Base-by-base conservation (phyloP, 2,113 vertebrate species). In the Thermophis baileyi region DNA sequence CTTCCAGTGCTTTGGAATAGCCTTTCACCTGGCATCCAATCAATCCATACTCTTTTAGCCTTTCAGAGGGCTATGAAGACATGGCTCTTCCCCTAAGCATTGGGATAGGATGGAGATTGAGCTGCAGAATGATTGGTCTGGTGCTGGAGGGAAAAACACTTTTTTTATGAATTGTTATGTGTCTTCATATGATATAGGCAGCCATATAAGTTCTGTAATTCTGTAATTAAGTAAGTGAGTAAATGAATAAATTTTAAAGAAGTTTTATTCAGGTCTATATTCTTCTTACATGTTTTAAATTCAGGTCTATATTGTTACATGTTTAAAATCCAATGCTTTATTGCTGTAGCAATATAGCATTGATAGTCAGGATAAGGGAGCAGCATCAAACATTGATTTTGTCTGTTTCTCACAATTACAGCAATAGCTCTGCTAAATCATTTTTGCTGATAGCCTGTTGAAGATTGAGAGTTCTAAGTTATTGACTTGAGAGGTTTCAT, bases 381-480 rank as follows among this genome's bases (percentile, higher is more conserved):
- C 94, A 94, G 92, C 95, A 96, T 96, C 95, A 93, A 96, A 96
- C 93, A 97, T 93, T 95, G 95, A 96, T 97, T 97, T 96, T 96
- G 85, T 94, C 81, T 53, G 91, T 97, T 96, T 97, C 96, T 97
- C 96, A 94, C 96, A 95, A 97, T 97, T 97, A 95, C 93, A 96
- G 96, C 94, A 94, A 96, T 94, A 97, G 95, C 95, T 97, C 96
- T 96, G 96, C 94, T 97, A 96, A 97, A 96, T 97, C 96, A 95
- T 94, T 96, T 87, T 49, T 89, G 49, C 94, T 95, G 92, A 95
- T 93, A 91, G n/a, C 91, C 85, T 95, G 10, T 93, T 63, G 85
- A 93, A 96, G 92, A 94, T 94, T 96, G 95, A 94, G 46, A 90
- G 90, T 88, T 93, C 93, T 94, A 30, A 87, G 22, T 87, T 87